phyloP scores from a whole-genome alignment of 2,797 vertebrate species.

The Tragopan temminckii region DNA sequence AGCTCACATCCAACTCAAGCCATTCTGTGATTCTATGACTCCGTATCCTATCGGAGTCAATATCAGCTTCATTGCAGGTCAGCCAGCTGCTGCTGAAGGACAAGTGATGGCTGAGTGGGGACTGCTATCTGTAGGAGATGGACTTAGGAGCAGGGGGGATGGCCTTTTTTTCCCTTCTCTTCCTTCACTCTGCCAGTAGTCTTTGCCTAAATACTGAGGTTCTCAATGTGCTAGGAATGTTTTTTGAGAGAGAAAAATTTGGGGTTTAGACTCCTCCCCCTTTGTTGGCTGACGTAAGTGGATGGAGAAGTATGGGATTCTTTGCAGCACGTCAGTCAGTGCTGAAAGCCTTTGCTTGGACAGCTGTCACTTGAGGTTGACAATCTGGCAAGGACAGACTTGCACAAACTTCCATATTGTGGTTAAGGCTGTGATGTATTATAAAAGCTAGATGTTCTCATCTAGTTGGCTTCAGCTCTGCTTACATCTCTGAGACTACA shows the following conservation, averaged over 20 bases:
- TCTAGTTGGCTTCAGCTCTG: conserved; percentile 66
- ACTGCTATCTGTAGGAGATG: neutral
- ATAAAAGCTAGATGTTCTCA: conserved; percentile 68
- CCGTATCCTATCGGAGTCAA: neutral
- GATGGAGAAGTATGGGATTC: neutral
- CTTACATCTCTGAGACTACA: conserved; percentile 58
- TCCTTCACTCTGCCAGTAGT: neutral
- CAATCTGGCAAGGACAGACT: conserved; percentile 72
- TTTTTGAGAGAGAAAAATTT: neutral
- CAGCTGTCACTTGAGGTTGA: conserved; percentile 67
- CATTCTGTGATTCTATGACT: too few relatives aligned
- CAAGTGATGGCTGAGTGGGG: fast-evolving
- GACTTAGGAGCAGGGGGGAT: fast-evolving
- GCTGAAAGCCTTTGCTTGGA: conserved; percentile 52
- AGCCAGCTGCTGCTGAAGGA: neutral
- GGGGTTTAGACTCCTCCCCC: neutral
- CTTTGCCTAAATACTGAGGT: neutral
- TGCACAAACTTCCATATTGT: conserved; percentile 58
- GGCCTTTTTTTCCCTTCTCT: neutral
- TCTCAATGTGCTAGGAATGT: neutral
- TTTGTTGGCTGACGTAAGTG: conserved; percentile 1
- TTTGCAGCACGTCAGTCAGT: conserved; percentile 11
- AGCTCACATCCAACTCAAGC: too few relatives aligned
- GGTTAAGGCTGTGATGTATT: conserved; percentile 58
- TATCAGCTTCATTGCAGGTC: neutral